A percentile compares a stretch with the other conserved stretches of the same genome.
Evolutionary conservation across 2,888 invertebrate genomes (phyloP).

Genomic region (Lepidochrysops patricia): DNA sequence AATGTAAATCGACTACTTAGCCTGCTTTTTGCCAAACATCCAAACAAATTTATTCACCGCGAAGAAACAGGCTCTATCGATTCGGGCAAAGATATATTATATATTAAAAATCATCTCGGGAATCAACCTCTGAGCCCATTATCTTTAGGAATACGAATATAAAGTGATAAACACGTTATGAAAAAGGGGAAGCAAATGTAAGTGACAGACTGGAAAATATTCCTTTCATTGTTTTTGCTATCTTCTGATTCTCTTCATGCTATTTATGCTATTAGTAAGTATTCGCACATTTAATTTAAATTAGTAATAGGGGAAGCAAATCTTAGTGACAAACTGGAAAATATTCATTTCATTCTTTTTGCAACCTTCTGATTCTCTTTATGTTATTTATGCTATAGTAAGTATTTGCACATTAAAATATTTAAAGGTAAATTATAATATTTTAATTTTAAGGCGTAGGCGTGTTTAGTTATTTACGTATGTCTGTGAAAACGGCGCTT

Average conservation of each 20-base stretch:
- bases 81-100: constrained; percentile 23
- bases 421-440: too few species aligned
- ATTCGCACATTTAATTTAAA: too few species aligned
- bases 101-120: constrained; percentile 33
- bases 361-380: too few species aligned
- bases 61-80: constrained; percentile 38
- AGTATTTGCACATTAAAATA: too few species aligned
- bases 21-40: constrained; percentile 57
- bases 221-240: not conserved
- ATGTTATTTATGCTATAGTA: too few species aligned
- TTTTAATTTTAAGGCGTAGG: not conserved
- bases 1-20: constrained; percentile 61
- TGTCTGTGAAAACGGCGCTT: not conserved
- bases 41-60: constrained; percentile 60
- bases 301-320: too few species aligned
- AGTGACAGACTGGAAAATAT: not conserved
- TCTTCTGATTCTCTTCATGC: not conserved
- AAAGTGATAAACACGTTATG: constrained; percentile 40
- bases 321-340: too few species aligned
- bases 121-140: constrained; percentile 24
- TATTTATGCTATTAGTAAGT: too few species aligned
- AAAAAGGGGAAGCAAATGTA: constrained; percentile 20
- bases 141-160: constrained; percentile 31
- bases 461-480: not conserved
- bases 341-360: too few species aligned